Percentiles rank a stretch among this genome's conserved stretches.
These are phyloP conservation scores for Diadegma fenestrale DNA, from an alignment of 2,888 invertebrate species.

Conservation along the genomic window DNA sequence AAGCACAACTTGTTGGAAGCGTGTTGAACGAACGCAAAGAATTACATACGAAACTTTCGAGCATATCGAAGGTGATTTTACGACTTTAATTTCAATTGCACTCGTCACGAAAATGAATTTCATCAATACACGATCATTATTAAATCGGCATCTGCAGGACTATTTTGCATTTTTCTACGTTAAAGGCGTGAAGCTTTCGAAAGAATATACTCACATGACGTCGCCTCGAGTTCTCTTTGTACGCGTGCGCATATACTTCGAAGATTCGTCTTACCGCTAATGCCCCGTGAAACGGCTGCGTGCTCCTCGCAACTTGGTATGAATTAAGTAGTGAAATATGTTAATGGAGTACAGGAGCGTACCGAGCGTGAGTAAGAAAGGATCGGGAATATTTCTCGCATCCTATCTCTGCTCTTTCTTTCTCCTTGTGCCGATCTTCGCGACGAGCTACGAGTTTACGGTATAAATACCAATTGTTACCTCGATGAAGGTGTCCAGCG, in stretches of 20 bases:
- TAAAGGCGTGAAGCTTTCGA: neutral
- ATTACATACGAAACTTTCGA: constrained; percentile 25
- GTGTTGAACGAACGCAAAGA: constrained; percentile 23
- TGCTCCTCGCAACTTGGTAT: constrained; percentile 71
- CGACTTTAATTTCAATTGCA: no score
- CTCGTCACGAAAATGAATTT: no score
- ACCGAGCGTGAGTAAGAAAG: constrained; percentile 52
- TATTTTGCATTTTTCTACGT: neutral
- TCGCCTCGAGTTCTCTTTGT: constrained; percentile 10
- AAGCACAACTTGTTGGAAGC: constrained; percentile 43
- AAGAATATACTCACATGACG: constrained; percentile 15
- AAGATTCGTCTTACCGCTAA: constrained; percentile 76
- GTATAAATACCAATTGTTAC: constrained; percentile 75
- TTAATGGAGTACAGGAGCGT: constrained; percentile 77
- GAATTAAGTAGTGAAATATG: constrained; percentile 82
- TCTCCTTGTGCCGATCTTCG: neutral
- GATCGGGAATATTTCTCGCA: constrained; percentile 38
- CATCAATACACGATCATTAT: no score
- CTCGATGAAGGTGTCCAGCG: constrained; percentile 81
- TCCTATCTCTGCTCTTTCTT: constrained; percentile 6
- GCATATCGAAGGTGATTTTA: constrained; percentile 23
- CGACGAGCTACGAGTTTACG: constrained; percentile 35
- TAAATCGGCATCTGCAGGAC: neutral
- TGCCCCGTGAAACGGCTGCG: constrained; percentile 78
- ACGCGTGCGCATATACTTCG: constrained; percentile 45